Evolutionary conservation across 2,113 vertebrate species (phyloP).

Genomic region (Monopterus albus): DNA sequence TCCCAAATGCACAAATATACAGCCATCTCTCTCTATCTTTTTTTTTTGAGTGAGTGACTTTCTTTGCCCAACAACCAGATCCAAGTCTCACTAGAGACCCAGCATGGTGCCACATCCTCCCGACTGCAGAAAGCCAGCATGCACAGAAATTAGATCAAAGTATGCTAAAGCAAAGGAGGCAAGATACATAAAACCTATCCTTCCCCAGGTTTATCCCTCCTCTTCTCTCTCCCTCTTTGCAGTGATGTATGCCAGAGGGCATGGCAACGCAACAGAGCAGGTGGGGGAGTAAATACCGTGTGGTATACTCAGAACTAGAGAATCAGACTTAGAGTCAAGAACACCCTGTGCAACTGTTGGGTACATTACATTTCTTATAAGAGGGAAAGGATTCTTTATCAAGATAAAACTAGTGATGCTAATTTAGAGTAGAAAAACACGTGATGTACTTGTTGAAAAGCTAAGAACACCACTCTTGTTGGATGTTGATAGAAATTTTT

Average conservation of each 20-base stretch:
- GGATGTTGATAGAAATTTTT: too few species aligned
- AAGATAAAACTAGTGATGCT: too few species aligned
- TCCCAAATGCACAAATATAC: neutral
- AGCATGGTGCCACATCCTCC: conserved; percentile 62
- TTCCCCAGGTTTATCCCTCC: conserved; percentile 44
- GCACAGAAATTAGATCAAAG: conserved; percentile 73
- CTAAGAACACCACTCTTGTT: too few species aligned
- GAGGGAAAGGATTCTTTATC: too few species aligned
- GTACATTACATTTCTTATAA: neutral
- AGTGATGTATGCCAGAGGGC: conserved; percentile 67
- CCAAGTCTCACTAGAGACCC: conserved; percentile 62
- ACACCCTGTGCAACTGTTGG: conserved; percentile 1
- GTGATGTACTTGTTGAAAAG: too few species aligned
- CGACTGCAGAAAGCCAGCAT: conserved; percentile 55
- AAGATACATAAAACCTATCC: conserved; percentile 65
- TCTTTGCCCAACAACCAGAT: conserved; percentile 48
- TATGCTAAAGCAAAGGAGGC: conserved; percentile 56
- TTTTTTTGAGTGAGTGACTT: conserved; percentile 41
- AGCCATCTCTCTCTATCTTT: conserved; percentile 13
- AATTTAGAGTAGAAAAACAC: too few species aligned
- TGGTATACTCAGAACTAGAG: conserved; percentile 19
- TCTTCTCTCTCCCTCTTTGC: conserved; percentile 55
- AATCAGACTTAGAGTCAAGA: conserved; percentile 21
- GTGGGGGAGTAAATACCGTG: conserved; percentile 51
- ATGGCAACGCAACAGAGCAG: conserved; percentile 54